These are phyloP conservation scores for Gonioctena quinquepunctata DNA, from an alignment of 1,140 invertebrate genomes.

Conservation along the genomic window DNA sequence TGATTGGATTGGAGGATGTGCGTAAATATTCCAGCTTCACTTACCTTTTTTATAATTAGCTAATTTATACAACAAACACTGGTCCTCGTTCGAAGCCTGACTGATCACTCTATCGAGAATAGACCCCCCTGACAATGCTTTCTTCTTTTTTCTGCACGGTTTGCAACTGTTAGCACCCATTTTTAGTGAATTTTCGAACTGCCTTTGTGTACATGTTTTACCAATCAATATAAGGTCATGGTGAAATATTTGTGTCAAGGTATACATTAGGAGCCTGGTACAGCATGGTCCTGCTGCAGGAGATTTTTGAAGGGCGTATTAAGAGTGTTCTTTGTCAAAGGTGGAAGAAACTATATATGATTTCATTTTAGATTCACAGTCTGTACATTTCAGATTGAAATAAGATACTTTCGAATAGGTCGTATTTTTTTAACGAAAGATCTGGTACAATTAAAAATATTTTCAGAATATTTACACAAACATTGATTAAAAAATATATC, in stretches of 20 bases:
- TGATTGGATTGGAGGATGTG: too few relatives aligned
- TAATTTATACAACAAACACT: constrained; percentile 82
- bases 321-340: too few relatives aligned
- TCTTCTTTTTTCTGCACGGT: constrained; percentile 47
- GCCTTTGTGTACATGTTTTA: not conserved
- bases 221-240: constrained; percentile 33
- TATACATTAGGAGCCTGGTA: not conserved
- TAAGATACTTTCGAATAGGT: too few relatives aligned
- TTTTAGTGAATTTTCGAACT: constrained; percentile 20
- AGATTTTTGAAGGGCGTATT: too few relatives aligned
- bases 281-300: not conserved
- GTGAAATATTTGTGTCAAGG: constrained; percentile 37
- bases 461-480: too few relatives aligned
- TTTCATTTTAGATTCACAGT: too few relatives aligned
- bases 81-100: constrained; percentile 80
- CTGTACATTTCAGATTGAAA: too few relatives aligned
- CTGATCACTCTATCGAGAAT: constrained; percentile 86
- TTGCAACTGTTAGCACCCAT: constrained; percentile 58
- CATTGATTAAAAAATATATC: too few relatives aligned
- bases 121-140: constrained; percentile 66
- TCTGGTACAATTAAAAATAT: too few relatives aligned
- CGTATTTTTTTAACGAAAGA: too few relatives aligned
- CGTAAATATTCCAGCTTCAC: too few relatives aligned
- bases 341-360: too few relatives aligned
- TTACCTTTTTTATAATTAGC: constrained; percentile 87